phyloP scores from a whole-genome alignment of 23 tunicate species.

The Trididemnum clinides region DNA sequence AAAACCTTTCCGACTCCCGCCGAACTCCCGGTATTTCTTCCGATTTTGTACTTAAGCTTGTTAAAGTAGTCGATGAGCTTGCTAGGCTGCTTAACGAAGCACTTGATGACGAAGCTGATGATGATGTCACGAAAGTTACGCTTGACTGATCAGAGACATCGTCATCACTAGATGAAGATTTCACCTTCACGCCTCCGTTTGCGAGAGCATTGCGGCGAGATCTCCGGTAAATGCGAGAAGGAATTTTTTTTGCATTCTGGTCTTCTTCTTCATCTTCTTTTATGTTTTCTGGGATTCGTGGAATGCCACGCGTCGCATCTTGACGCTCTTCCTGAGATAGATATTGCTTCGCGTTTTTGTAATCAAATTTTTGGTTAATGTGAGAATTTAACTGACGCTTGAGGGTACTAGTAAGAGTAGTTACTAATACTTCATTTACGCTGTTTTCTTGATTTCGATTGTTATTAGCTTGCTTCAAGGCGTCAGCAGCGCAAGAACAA shows the following conservation, averaged over 20 bases:
- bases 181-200: background rate
- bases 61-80: background rate
- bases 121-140: conserved; percentile 2
- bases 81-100: conserved; percentile 29
- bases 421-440: background rate
- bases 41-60: background rate
- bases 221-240: conserved; percentile 10
- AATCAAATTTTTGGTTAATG: background rate
- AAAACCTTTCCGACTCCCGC: conserved; percentile 6
- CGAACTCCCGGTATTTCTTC: background rate
- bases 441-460: background rate
- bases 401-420: background rate
- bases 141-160: background rate
- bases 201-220: conserved; percentile 29
- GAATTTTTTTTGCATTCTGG: background rate
- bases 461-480: background rate
- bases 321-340: background rate
- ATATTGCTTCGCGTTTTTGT: conserved; percentile 19
- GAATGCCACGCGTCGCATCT: conserved; percentile 1
- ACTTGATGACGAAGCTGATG: conserved; percentile 42
- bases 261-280: conserved; percentile 34
- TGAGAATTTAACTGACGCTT: background rate
- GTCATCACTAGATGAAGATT: background rate
- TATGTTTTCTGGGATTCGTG: conserved; percentile 52
- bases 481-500: background rate